Conservation (phyloP, 2,888 invertebrate genomes). For the Leptinotarsa haldemani region DNA sequence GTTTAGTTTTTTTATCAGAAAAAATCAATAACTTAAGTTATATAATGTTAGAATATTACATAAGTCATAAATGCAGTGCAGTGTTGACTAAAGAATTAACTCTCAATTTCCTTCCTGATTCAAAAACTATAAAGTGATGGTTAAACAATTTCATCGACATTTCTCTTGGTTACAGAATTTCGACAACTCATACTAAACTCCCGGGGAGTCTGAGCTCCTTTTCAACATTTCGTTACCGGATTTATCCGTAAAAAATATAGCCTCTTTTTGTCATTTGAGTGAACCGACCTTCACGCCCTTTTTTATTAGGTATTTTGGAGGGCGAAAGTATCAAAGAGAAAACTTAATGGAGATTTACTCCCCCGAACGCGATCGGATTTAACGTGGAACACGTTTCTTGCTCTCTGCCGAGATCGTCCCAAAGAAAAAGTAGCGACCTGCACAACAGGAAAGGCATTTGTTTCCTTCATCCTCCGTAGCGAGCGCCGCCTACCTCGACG, state of each 20-base stretch:
- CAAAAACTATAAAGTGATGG: too few species aligned
- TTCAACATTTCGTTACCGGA: not conserved
- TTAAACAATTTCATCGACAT: not conserved
- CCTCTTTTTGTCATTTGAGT: not conserved
- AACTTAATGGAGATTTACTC: constrained; percentile 1
- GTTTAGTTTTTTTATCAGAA: too few species aligned
- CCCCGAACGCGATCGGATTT: not conserved
- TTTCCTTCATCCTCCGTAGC: constrained; percentile 29
- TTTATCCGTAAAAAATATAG: not conserved
- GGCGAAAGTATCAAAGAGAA: constrained; percentile 15
- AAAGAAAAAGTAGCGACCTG: constrained; percentile 22
- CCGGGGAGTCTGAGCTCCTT: not conserved
- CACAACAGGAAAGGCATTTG: constrained; percentile 23
- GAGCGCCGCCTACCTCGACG: constrained; percentile 6
- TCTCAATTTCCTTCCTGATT: too few species aligned
- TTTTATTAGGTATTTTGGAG: constrained; percentile 4
- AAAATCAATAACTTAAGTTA: too few species aligned
- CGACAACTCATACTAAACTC: not conserved
- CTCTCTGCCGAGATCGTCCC: constrained; percentile 1
- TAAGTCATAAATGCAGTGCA: too few species aligned
- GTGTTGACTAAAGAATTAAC: too few species aligned
- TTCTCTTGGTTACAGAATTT: not conserved
- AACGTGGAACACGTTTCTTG: constrained; percentile 7
- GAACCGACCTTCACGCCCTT: not conserved
- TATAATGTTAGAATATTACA: too few species aligned